phyloP scores from a whole-genome alignment of 1,140 invertebrate species.

The Sinonovacula constricta region DNA sequence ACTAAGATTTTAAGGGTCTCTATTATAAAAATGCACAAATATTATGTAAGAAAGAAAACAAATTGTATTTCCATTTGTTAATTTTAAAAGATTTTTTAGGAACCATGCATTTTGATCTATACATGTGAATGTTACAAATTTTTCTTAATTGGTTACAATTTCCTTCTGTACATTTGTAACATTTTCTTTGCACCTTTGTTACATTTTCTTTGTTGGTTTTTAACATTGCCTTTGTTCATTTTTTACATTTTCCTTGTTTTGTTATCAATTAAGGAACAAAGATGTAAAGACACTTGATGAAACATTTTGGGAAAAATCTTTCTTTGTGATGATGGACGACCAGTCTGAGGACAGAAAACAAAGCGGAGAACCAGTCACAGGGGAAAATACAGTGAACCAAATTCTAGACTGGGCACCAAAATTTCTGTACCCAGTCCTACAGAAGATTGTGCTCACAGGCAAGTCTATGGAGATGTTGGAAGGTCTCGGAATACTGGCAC shows the following conservation, averaged over 20 bases:
- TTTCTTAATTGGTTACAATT: too few relatives aligned
- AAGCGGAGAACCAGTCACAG: background rate
- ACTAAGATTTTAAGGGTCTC: too few relatives aligned
- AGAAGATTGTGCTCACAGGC: conserved; percentile 70
- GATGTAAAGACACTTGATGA: conserved; percentile 70
- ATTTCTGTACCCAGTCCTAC: conserved; percentile 70
- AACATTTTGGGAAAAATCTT: conserved; percentile 76
- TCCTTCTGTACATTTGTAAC: too few relatives aligned
- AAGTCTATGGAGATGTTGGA: conserved; percentile 77
- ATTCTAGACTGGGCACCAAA: conserved; percentile 61
- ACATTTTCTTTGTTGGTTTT: too few relatives aligned
- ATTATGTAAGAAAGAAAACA: too few relatives aligned
- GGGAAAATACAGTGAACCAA: conserved; percentile 28
- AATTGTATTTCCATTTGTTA: too few relatives aligned
- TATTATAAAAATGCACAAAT: too few relatives aligned
- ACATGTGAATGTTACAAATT: too few relatives aligned
- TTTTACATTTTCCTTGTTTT: background rate
- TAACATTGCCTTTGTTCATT: too few relatives aligned
- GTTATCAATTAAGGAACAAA: conserved; percentile 72
- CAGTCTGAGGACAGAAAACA: background rate
- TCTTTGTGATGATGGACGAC: conserved; percentile 40
- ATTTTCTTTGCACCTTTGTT: too few relatives aligned
- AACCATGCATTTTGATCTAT: too few relatives aligned
- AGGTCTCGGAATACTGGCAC: conserved; percentile 66
- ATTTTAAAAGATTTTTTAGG: too few relatives aligned